Percentiles rank a stretch among this genome's conserved stretches.
These are phyloP conservation scores for Aspidoscelis tigris DNA, from an alignment of 2,113 vertebrate species.

Conservation along the genomic window DNA sequence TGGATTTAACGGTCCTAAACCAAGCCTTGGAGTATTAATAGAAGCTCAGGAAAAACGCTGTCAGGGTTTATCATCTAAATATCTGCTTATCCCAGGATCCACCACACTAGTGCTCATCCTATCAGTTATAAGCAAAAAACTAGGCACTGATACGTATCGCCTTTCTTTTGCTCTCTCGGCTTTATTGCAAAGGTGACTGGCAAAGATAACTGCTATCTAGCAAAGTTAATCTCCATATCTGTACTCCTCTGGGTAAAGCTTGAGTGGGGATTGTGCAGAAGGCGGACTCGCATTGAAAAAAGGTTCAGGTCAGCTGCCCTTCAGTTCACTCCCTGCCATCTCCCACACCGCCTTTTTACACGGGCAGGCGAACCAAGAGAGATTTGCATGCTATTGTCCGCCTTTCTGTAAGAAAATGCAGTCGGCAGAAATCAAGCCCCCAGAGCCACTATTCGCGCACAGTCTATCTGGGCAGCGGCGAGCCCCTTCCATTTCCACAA, in stretches of 20 bases:
- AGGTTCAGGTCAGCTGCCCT: not conserved
- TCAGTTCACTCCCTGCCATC: not conserved
- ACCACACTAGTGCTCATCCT: not conserved
- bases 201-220: constrained; percentile 6
- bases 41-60: not conserved
- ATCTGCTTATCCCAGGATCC: not conserved
- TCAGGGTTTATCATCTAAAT: not conserved
- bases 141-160: not conserved
- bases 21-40: not conserved
- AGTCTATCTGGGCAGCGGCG: not conserved
- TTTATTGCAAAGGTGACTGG: constrained; percentile 24
- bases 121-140: not conserved
- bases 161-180: not conserved
- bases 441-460: not conserved
- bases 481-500: not conserved
- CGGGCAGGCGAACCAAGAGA: not conserved
- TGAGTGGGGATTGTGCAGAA: not conserved
- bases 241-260: not conserved
- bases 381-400: not conserved
- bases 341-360: not conserved
- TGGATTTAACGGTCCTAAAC: not conserved
- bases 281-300: not conserved
- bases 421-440: not conserved
- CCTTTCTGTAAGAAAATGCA: not conserved
- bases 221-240: constrained; percentile 21